These are phyloP conservation scores for Psettodes erumei DNA, from an alignment of 2,113 vertebrate species.

Conservation along the genomic window DNA sequence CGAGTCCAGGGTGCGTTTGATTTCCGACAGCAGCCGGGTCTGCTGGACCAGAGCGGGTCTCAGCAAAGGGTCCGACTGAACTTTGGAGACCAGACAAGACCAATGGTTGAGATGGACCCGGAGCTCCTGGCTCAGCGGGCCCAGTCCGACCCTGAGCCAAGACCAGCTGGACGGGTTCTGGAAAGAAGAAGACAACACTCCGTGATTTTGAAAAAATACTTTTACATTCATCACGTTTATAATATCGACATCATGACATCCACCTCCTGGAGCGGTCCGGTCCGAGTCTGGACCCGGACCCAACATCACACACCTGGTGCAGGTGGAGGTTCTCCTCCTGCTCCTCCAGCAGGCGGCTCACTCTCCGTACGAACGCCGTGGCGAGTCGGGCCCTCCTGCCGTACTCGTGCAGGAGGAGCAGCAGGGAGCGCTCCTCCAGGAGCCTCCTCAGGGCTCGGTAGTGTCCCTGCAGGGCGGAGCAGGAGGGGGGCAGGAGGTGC, in stretches of 20 bases:
- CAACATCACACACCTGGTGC: conserved; percentile 23
- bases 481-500: conserved; percentile 60
- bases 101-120: conserved; percentile 79
- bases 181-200: conserved; percentile 12
- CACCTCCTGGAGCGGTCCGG: not conserved
- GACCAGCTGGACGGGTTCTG: conserved; percentile 32
- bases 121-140: conserved; percentile 72
- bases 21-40: conserved; percentile 38
- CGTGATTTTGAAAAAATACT: not conserved
- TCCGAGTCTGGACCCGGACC: no score
- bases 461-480: conserved; percentile 49
- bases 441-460: conserved; percentile 71
- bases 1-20: conserved; percentile 57
- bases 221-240: not conserved
- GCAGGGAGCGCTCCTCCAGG: conserved; percentile 75
- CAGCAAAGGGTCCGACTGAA: conserved; percentile 66
- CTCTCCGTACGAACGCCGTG: conserved; percentile 58
- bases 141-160: conserved; percentile 35
- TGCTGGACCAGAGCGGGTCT: conserved; percentile 42
- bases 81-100: conserved; percentile 63
- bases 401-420: conserved; percentile 79
- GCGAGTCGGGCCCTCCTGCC: conserved; percentile 53
- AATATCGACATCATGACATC: not conserved
- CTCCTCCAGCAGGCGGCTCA: conserved; percentile 63
- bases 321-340: conserved; percentile 15